phyloP scores from a whole-genome alignment of 2,113 vertebrate genomes.

The Pterocles burchelli region DNA sequence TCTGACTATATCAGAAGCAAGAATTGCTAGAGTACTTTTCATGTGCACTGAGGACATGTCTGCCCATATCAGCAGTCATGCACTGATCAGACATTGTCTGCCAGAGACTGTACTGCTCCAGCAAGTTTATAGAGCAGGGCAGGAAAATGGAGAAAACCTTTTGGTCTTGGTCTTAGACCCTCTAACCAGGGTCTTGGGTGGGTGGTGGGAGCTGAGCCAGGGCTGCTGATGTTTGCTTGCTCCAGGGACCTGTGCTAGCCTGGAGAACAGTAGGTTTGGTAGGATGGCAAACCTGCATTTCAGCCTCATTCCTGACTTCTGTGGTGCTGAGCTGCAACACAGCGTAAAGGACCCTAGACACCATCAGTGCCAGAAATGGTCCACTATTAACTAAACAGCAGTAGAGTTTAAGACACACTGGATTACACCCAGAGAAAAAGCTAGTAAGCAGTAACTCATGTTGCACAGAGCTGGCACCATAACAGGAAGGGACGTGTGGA shows the following conservation, averaged over 20 bases:
- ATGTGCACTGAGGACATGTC: not conserved
- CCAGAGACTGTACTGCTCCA: not conserved
- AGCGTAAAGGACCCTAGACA: not conserved
- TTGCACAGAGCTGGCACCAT: not conserved
- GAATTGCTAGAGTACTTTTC: not conserved
- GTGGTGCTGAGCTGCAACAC: not conserved
- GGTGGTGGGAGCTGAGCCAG: not conserved
- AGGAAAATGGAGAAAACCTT: not conserved
- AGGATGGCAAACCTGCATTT: not conserved
- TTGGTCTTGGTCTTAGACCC: too few relatives aligned
- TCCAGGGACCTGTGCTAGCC: not conserved
- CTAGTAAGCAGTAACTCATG: not conserved
- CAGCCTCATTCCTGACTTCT: not conserved
- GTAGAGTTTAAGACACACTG: not conserved
- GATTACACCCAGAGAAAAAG: not conserved
- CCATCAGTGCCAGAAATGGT: not conserved
- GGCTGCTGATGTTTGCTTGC: not conserved
- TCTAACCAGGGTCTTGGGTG: not conserved
- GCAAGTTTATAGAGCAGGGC: not conserved
- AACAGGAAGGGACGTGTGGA: not conserved
- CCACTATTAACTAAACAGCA: not conserved
- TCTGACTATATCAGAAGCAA: not conserved
- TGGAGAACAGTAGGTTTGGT: not conserved
- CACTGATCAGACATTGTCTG: not conserved
- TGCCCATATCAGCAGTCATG: not conserved